These are phyloP conservation scores for Aphaenogaster rudis DNA, from an alignment of 1,140 invertebrate species.

Conservation along the genomic window DNA sequence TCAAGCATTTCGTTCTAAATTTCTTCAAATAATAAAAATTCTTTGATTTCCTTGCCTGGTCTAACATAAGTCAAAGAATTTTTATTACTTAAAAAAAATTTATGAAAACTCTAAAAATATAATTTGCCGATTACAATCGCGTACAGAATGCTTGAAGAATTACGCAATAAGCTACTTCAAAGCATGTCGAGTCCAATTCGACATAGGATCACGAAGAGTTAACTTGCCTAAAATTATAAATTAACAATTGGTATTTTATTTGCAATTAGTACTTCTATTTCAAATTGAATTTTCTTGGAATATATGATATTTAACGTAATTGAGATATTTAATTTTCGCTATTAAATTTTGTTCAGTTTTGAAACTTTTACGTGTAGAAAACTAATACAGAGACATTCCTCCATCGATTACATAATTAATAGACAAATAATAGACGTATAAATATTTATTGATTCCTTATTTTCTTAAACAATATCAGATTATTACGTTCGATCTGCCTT, in stretches of 20 bases:
- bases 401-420: not conserved
- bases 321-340: not conserved
- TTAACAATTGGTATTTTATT: not conserved
- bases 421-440: not conserved
- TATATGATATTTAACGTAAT: not conserved
- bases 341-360: not conserved
- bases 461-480: constrained; percentile 74
- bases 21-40: no score
- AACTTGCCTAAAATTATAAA: not conserved
- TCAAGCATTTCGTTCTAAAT: no score
- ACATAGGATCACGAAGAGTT: no score
- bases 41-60: no score
- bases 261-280: not conserved
- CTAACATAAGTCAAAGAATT: no score
- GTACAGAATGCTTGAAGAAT: no score
- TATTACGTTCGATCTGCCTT: constrained; percentile 43
- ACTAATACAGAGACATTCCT: not conserved
- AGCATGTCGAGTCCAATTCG: no score
- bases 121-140: no score
- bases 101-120: no score
- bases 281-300: not conserved
- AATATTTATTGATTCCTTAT: constrained; percentile 66
- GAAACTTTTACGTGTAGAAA: not conserved
- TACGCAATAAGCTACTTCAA: no score
- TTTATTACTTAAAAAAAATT: no score